Percentiles rank a stretch among this genome's conserved stretches.
These are phyloP conservation scores for Radopholus similis DNA, from an alignment of 1,140 invertebrate species.

Conservation along the genomic window DNA sequence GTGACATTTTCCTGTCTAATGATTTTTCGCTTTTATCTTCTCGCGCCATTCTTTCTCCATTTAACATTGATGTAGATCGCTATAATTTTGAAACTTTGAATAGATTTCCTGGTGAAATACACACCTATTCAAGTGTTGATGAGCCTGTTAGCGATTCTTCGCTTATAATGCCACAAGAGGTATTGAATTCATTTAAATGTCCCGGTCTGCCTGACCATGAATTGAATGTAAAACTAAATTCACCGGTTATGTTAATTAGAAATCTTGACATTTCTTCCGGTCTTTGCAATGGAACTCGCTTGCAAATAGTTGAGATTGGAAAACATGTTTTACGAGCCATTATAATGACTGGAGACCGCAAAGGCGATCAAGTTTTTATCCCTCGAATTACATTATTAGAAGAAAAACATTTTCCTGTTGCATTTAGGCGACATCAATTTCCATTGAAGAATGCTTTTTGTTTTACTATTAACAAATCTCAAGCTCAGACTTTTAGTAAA, in stretches of 20 bases:
- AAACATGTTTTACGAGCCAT: slow-evolving; percentile 28
- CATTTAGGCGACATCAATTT: slow-evolving; percentile 62
- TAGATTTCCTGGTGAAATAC: slow-evolving; percentile 22
- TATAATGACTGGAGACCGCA: slow-evolving; percentile 21
- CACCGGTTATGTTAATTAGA: slow-evolving; percentile 31
- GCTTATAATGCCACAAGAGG: slow-evolving; percentile 27
- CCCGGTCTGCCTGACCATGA: slow-evolving; percentile 18
- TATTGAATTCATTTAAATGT: slow-evolving; percentile 24
- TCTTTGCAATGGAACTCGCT: slow-evolving; percentile 33
- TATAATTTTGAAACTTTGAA: slow-evolving; percentile 34
- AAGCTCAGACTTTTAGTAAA: slow-evolving; percentile 63
- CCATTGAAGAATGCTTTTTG: slow-evolving; percentile 63
- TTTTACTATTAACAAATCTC: slow-evolving; percentile 66
- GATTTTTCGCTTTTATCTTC: slow-evolving; percentile 14
- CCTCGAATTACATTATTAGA: slow-evolving; percentile 28
- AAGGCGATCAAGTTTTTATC: slow-evolving; percentile 15
- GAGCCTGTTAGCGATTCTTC: background rate
- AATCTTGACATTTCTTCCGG: slow-evolving; percentile 31
- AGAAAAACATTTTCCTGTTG: slow-evolving; percentile 16
- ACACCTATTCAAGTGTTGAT: slow-evolving; percentile 16
- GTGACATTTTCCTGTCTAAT: background rate
- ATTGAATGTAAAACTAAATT: slow-evolving; percentile 21
- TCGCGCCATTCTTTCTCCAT: slow-evolving; percentile 30
- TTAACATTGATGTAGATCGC: slow-evolving; percentile 23
- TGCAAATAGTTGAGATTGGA: slow-evolving; percentile 17